Evolutionary conservation across 2,888 invertebrate species (phyloP).

Genomic region (Pseudococcus viburni): DNA sequence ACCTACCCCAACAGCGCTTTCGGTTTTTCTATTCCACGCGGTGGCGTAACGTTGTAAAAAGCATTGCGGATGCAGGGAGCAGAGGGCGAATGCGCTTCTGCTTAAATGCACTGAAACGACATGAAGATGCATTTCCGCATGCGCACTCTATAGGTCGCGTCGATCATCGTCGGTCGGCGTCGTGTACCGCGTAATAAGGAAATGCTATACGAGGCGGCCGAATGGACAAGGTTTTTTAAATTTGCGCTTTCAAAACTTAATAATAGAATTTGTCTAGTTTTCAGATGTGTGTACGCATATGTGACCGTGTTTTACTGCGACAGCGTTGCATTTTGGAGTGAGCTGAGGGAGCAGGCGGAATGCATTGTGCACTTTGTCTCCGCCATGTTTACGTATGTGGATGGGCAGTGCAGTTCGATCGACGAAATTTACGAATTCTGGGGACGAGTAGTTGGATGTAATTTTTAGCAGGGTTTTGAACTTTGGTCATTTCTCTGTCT

Average conservation of each 20-base stretch:
- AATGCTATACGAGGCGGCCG: constrained; percentile 39
- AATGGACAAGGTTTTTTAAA: constrained; percentile 63
- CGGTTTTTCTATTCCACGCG: constrained; percentile 63
- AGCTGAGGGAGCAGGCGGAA: not conserved
- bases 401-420: not conserved
- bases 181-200: constrained; percentile 61
- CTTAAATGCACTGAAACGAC: constrained; percentile 59
- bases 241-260: constrained; percentile 56
- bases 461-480: no score
- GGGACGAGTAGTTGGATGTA: not conserved
- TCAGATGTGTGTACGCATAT: not conserved
- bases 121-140: constrained; percentile 64
- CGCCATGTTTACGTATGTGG: not conserved
- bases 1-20: constrained; percentile 63
- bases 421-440: not conserved
- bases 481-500: no score
- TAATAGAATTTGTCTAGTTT: constrained; percentile 57
- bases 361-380: not conserved
- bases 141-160: constrained; percentile 55
- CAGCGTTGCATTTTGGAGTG: not conserved
- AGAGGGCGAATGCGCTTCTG: constrained; percentile 60
- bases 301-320: constrained; percentile 27
- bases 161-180: constrained; percentile 52
- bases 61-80: constrained; percentile 30
- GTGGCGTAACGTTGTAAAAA: constrained; percentile 57